These are phyloP conservation scores for Fukomys damarensis DNA, from an alignment of 2,113 vertebrate species.

Conservation along the genomic window DNA sequence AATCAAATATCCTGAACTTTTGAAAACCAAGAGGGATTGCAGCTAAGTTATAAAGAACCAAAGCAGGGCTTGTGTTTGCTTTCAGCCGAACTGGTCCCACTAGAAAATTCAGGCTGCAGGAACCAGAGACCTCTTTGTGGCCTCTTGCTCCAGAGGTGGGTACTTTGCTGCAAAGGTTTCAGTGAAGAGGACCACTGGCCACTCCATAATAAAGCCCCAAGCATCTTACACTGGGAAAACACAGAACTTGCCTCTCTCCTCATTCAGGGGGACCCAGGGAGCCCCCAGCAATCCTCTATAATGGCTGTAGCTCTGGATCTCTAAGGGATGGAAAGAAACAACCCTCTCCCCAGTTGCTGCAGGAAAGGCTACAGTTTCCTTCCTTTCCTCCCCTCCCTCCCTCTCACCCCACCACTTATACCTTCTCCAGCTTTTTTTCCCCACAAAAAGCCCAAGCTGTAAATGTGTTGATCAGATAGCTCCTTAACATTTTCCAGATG, in stretches of 20 bases:
- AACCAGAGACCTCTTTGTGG: not conserved
- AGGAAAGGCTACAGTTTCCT: slow-evolving; percentile 18
- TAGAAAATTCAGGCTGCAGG: slow-evolving; percentile 12
- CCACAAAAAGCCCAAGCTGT: slow-evolving; percentile 68
- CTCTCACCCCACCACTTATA: not conserved
- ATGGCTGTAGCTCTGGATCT: not conserved
- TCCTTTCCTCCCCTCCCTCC: not conserved
- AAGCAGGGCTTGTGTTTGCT: not conserved
- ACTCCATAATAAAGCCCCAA: not conserved
- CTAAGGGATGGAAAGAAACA: not conserved
- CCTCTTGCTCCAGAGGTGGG: not conserved
- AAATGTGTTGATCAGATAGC: slow-evolving; percentile 83
- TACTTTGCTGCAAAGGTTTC: not conserved
- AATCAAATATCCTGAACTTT: slow-evolving; percentile 35
- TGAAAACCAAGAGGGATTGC: slow-evolving; percentile 28
- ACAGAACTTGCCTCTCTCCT: not conserved
- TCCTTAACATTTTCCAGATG: slow-evolving; percentile 85
- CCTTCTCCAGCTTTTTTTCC: not conserved
- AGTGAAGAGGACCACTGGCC: not conserved
- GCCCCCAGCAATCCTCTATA: not conserved
- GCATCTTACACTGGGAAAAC: not conserved
- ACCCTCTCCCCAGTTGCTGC: not conserved
- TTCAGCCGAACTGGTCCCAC: not conserved
- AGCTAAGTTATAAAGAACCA: not conserved
- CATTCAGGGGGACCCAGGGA: not conserved